phyloP scores from a whole-genome alignment of 2,888 invertebrate species.

The Xanthia togata region DNA sequence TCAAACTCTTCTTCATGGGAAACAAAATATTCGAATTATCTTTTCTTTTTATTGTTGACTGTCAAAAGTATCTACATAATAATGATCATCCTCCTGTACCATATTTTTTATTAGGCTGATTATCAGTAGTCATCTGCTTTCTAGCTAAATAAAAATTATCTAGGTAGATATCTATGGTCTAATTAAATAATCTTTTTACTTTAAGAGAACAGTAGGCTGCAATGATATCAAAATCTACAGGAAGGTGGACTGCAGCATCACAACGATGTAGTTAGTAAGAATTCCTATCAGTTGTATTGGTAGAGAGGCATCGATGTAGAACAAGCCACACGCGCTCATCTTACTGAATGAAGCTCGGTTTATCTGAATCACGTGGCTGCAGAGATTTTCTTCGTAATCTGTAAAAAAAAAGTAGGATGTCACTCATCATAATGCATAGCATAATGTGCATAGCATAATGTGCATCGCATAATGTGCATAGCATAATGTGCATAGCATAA shows the following conservation, averaged over 20 bases:
- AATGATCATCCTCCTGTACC: no score
- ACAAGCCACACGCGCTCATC: slow-evolving; percentile 48
- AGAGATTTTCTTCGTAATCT: slow-evolving; percentile 31
- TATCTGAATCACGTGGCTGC: slow-evolving; percentile 24
- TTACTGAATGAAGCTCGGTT: slow-evolving; percentile 42
- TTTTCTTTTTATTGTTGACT: no score
- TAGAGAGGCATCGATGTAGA: slow-evolving; percentile 34
- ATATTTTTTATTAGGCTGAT: neutral
- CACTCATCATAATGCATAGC: no score
- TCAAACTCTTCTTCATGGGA: neutral
- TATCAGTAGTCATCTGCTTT: neutral
- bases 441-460: no score
- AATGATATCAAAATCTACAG: slow-evolving; percentile 17
- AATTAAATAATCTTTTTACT: neutral
- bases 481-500: no score
- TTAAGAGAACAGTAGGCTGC: no score
- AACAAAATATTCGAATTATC: neutral
- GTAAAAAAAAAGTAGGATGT: slow-evolving; percentile 15
- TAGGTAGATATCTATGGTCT: neutral
- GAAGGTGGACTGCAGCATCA: slow-evolving; percentile 44
- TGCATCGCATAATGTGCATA: no score
- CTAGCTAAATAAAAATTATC: no score
- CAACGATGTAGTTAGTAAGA: slow-evolving; percentile 40
- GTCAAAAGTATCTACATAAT: neutral
- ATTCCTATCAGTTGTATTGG: slow-evolving; percentile 33